Evolutionary conservation across 2,888 invertebrate species (phyloP).

Genomic region (Campaea margaritaria): DNA sequence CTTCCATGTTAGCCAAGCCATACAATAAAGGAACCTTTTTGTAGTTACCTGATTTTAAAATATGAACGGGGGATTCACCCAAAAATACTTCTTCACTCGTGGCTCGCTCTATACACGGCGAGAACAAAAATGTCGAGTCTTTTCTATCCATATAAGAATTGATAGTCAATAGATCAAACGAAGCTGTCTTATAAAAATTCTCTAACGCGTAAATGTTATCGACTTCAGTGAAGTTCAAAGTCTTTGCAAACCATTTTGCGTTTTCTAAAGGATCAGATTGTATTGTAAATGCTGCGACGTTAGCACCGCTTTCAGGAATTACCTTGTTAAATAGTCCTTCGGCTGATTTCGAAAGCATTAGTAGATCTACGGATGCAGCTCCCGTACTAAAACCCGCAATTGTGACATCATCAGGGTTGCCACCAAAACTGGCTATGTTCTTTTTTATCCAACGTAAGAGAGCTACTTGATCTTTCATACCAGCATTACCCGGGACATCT

Average conservation of each 20-base stretch:
- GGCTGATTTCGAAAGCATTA: constrained; percentile 52
- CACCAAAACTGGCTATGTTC: constrained; percentile 60
- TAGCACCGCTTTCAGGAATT: constrained; percentile 60
- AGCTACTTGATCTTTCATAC: constrained; percentile 66
- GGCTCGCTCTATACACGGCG: constrained; percentile 14
- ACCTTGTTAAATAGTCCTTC: constrained; percentile 59
- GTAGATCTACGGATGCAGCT: constrained; percentile 52
- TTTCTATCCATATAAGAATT: constrained; percentile 36
- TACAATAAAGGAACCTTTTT: constrained; percentile 44
- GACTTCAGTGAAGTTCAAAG: constrained; percentile 46
- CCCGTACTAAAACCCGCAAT: constrained; percentile 61
- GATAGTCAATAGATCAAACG: constrained; percentile 46
- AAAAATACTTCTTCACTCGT: constrained; percentile 39
- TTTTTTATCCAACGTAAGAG: constrained; percentile 58
- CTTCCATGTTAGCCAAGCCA: constrained; percentile 51
- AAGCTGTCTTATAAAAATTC: constrained; percentile 54
- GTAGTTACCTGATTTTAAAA: constrained; percentile 43
- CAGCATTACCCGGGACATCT: constrained; percentile 65
- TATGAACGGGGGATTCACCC: constrained; percentile 45
- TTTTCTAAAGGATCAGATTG: constrained; percentile 56
- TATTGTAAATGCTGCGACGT: constrained; percentile 42
- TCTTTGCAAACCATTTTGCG: constrained; percentile 50
- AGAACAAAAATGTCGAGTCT: constrained; percentile 9
- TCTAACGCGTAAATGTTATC: constrained; percentile 55
- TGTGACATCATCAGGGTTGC: constrained; percentile 60